These are phyloP conservation scores for Micronycteris hirsuta DNA, from an alignment of 2,113 vertebrate genomes.

Conservation along the genomic window DNA sequence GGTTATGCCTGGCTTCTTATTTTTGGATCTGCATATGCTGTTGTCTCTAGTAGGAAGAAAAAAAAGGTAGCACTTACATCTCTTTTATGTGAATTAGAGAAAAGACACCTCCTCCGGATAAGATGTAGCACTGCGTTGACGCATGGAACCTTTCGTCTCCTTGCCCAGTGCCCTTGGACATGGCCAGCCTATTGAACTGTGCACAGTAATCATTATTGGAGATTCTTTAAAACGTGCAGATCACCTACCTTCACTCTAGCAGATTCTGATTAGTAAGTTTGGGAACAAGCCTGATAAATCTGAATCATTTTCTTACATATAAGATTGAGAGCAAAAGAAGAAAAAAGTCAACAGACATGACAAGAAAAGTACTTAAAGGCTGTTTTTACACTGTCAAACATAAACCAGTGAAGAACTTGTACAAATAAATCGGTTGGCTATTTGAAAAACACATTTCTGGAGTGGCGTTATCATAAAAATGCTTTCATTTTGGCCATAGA, in stretches of 20 bases:
- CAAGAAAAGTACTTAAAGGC: not conserved
- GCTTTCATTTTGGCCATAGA: not conserved
- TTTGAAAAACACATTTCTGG: not conserved
- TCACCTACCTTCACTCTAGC: not conserved
- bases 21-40: not conserved
- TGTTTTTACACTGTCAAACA: not conserved
- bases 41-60: not conserved
- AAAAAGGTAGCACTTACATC: not conserved
- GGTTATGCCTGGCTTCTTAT: not conserved
- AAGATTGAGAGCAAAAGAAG: not conserved
- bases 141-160: not conserved
- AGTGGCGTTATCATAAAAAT: not conserved
- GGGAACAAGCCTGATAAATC: not conserved
- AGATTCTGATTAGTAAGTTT: not conserved
- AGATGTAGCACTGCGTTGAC: not conserved
- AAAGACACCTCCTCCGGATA: not conserved
- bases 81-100: conserved; percentile 11
- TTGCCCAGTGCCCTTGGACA: not conserved
- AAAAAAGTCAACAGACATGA: not conserved
- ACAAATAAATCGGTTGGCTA: not conserved
- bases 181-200: not conserved
- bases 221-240: not conserved
- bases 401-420: not conserved
- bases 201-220: not conserved
- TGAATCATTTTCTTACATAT: not conserved